Evolutionary conservation across 1,140 invertebrate species (phyloP).

Genomic region (Anoplophora glabripennis): DNA sequence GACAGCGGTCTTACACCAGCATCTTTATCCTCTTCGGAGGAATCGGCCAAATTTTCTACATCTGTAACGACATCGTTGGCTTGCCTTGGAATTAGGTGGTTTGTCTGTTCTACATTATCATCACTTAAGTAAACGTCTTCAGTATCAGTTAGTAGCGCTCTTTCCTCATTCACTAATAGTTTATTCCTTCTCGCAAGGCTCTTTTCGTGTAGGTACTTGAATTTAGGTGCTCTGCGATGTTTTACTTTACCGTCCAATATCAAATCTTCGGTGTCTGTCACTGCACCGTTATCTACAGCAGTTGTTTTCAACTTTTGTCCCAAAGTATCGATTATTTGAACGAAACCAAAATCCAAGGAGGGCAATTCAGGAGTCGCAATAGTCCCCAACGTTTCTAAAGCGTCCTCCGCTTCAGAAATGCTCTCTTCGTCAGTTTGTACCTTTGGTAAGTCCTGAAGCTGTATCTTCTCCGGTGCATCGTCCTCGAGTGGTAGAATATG

Average conservation of each 20-base stretch:
- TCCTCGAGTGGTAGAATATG: constrained; percentile 51
- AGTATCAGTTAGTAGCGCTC: constrained; percentile 49
- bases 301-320: constrained; percentile 5
- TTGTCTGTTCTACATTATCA: constrained; percentile 2
- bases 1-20: constrained; percentile 23
- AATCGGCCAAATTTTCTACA: constrained; percentile 36
- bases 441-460: neutral
- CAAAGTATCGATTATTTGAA: constrained; percentile 34
- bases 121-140: constrained; percentile 56
- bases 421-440: constrained; percentile 23
- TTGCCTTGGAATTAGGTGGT: neutral
- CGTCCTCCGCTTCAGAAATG: constrained; percentile 23
- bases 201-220: constrained; percentile 24
- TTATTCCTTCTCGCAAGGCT: constrained; percentile 7
- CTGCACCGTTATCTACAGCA: constrained; percentile 14
- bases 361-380: constrained; percentile 20
- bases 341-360: constrained; percentile 38
- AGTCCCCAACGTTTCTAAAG: constrained; percentile 2
- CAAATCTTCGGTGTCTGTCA: constrained; percentile 56
- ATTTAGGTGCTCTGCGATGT: constrained; percentile 24
- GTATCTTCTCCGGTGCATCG: neutral
- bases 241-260: constrained; percentile 39
- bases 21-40: constrained; percentile 41
- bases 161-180: constrained; percentile 8
- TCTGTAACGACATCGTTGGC: constrained; percentile 18